These are phyloP conservation scores for Mixornis gularis DNA, from an alignment of 2,113 vertebrate species.

Conservation along the genomic window DNA sequence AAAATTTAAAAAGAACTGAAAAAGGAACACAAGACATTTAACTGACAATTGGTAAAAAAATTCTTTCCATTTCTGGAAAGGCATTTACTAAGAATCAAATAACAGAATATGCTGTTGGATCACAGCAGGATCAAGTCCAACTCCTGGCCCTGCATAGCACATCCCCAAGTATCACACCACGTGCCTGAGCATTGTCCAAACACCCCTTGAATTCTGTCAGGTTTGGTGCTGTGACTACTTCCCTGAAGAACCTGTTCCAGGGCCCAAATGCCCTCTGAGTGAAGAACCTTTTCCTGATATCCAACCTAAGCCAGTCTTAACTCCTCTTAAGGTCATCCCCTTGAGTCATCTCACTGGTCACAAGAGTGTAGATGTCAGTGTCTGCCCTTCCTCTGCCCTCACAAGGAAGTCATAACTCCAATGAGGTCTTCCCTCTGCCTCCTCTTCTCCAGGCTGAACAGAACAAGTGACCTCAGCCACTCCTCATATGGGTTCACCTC, in stretches of 20 bases:
- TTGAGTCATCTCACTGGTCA: neutral
- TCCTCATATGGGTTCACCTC: rapidly evolving
- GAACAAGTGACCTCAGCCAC: neutral
- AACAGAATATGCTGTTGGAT: neutral
- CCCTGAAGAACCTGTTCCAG: neutral
- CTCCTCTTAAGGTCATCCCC: neutral
- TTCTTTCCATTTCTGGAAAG: neutral
- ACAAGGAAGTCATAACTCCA: neutral
- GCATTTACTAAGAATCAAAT: neutral
- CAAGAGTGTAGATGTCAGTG: neutral
- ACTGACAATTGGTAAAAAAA: neutral
- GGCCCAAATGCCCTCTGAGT: rapidly evolving
- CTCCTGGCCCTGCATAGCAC: neutral
- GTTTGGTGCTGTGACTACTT: neutral
- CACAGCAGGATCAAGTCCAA: rapidly evolving
- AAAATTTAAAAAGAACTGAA: neutral
- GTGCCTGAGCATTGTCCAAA: neutral
- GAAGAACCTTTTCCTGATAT: neutral
- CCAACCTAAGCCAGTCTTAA: rapidly evolving
- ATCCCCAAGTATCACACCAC: rapidly evolving
- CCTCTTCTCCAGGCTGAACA: neutral
- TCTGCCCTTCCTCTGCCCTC: rapidly evolving
- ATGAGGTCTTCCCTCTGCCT: rapidly evolving
- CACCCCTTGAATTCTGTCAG: neutral
- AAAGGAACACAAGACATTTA: neutral